Evolutionary conservation across 2,797 vertebrate species (phyloP).

Genomic region (Microchirus variegatus): DNA sequence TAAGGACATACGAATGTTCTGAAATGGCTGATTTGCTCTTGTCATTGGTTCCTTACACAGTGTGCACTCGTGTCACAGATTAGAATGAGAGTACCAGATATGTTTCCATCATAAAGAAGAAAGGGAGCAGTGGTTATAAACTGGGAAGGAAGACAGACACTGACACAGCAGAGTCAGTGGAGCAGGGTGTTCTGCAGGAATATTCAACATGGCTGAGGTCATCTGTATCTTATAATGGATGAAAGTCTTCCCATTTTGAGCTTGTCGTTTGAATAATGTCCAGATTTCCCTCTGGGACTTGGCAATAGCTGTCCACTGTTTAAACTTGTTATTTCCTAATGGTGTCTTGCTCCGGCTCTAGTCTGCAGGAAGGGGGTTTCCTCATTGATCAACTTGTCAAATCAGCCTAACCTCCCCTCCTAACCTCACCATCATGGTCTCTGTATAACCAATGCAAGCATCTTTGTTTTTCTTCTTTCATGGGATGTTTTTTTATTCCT

Average conservation of each 20-base stretch:
- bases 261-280: slow-evolving; percentile 44
- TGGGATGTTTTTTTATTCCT: neutral
- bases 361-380: slow-evolving; percentile 28
- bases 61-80: slow-evolving; percentile 41
- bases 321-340: slow-evolving; percentile 29
- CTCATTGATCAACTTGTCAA: slow-evolving; percentile 31
- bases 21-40: too few species aligned
- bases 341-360: slow-evolving; percentile 15
- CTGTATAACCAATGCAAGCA: slow-evolving; percentile 3
- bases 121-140: slow-evolving; percentile 16
- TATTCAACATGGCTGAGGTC: slow-evolving; percentile 40
- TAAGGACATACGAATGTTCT: slow-evolving; percentile 49
- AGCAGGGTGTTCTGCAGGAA: slow-evolving; percentile 23
- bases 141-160: slow-evolving; percentile 23
- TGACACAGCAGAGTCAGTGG: slow-evolving; percentile 29
- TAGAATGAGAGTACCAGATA: slow-evolving; percentile 49
- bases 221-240: slow-evolving; percentile 34
- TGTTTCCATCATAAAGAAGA: slow-evolving; percentile 45
- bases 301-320: slow-evolving; percentile 23
- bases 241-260: slow-evolving; percentile 36
- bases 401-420: neutral
- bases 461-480: neutral
- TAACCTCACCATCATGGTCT: slow-evolving; percentile 9
- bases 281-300: slow-evolving; percentile 37
- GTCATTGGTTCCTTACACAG: slow-evolving; percentile 39